Conservation (phyloP, 2,113 vertebrate species). For the Ptilonorhynchus violaceus region DNA sequence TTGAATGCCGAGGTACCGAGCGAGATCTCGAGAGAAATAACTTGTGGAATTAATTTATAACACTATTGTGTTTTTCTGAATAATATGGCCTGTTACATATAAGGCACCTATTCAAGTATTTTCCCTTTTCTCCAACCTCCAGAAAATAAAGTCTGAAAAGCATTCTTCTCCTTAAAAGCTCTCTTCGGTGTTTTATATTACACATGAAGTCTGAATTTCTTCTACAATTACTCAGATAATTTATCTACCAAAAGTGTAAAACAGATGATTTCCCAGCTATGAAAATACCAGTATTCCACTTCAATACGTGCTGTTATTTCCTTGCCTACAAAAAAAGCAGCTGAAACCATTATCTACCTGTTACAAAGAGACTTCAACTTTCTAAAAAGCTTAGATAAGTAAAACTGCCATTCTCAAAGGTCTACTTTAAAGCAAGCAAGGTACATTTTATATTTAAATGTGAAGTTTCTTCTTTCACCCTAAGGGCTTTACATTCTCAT, state of each 20-base stretch:
- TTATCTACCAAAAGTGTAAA: constrained; percentile 10
- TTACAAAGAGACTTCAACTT: constrained; percentile 36
- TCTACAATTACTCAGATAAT: constrained; percentile 28
- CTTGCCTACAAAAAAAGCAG: background rate
- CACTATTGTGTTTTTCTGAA: background rate
- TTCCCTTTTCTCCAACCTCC: background rate
- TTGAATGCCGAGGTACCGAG: background rate
- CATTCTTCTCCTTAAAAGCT: constrained; percentile 28
- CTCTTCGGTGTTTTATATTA: background rate
- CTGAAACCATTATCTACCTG: constrained; percentile 37
- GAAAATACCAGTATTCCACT: constrained; percentile 4
- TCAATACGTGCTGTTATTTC: background rate
- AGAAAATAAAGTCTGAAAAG: constrained; percentile 51
- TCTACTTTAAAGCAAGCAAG: constrained; percentile 35
- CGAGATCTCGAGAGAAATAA: background rate
- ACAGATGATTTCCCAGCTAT: background rate
- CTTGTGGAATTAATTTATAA: background rate
- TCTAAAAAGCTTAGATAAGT: constrained; percentile 58
- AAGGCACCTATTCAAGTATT: background rate
- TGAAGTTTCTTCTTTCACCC: constrained; percentile 36
- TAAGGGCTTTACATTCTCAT: constrained; percentile 49
- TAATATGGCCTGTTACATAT: background rate
- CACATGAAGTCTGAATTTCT: background rate
- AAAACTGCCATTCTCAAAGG: constrained; percentile 27
- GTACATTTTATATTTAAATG: constrained; percentile 52